These are phyloP conservation scores for Mesochorus sp. DNA, from an alignment of 2,888 invertebrate species.

Conservation along the genomic window DNA sequence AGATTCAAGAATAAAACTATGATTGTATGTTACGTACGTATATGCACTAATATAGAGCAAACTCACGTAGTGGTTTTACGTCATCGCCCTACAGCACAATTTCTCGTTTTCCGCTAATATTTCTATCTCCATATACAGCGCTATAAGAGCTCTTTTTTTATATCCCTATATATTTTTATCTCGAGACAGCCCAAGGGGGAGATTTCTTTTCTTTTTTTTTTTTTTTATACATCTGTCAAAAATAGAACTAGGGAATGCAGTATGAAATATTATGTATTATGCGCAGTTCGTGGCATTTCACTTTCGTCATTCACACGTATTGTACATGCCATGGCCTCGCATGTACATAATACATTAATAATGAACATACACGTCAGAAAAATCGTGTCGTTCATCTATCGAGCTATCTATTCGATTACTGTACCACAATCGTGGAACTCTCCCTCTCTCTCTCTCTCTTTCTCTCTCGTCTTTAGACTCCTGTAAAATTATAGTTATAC, in stretches of 20 bases:
- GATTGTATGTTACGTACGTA: background rate
- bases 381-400: background rate
- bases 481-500: background rate
- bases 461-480: too few species aligned
- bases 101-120: background rate
- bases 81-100: background rate
- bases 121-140: background rate
- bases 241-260: too few species aligned
- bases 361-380: background rate
- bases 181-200: too few species aligned
- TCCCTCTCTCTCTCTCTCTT: too few species aligned
- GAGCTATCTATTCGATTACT: conserved; percentile 27
- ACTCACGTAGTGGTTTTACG: background rate
- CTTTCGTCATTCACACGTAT: conserved; percentile 12
- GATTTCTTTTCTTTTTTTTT: too few species aligned
- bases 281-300: background rate
- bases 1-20: conserved; percentile 17
- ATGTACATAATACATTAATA: background rate
- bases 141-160: background rate
- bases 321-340: background rate
- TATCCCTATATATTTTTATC: background rate
- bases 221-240: too few species aligned
- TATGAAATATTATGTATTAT: too few species aligned
- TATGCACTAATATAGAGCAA: background rate
- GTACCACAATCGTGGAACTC: background rate